Conservation (phyloP, 1,140 invertebrate genomes). For the Drosophila pallidifrons region DNA sequence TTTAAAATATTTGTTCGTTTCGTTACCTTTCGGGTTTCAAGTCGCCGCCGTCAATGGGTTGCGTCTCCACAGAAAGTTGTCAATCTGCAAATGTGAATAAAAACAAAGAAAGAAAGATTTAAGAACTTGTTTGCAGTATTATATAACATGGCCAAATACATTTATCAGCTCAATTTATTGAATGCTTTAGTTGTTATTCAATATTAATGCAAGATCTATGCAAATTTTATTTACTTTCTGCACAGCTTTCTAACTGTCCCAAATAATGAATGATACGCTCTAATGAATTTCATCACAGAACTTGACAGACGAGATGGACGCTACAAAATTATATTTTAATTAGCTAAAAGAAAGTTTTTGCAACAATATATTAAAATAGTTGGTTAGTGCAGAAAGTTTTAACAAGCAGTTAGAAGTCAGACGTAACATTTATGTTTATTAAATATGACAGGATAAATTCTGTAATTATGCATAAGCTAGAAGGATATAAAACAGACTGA, state of each 20-base stretch:
- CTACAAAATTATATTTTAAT: too few species aligned
- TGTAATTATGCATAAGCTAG: too few species aligned
- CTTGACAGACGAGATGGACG: neutral
- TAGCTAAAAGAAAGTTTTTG: too few species aligned
- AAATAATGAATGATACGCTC: too few species aligned
- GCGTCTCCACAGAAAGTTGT: constrained; percentile 8
- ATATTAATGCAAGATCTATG: neutral
- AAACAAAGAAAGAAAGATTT: neutral
- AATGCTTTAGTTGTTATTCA: neutral
- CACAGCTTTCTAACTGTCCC: too few species aligned
- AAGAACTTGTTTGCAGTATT: neutral
- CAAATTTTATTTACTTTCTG: constrained; percentile 10
- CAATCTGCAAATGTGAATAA: constrained; percentile 22
- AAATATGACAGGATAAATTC: too few species aligned
- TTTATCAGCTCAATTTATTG: constrained; percentile 4
- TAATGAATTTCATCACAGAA: neutral
- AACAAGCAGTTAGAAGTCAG: too few species aligned
- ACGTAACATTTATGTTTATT: too few species aligned
- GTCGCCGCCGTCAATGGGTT: constrained; percentile 13
- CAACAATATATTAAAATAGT: too few species aligned
- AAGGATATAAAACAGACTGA: too few species aligned
- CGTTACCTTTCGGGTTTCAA: constrained; percentile 14
- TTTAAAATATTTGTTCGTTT: too few species aligned
- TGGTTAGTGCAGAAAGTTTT: too few species aligned
- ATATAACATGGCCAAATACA: constrained; percentile 8